These are phyloP conservation scores for Hemaris fuciformis DNA, from an alignment of 2,888 invertebrate species.

Conservation along the genomic window DNA sequence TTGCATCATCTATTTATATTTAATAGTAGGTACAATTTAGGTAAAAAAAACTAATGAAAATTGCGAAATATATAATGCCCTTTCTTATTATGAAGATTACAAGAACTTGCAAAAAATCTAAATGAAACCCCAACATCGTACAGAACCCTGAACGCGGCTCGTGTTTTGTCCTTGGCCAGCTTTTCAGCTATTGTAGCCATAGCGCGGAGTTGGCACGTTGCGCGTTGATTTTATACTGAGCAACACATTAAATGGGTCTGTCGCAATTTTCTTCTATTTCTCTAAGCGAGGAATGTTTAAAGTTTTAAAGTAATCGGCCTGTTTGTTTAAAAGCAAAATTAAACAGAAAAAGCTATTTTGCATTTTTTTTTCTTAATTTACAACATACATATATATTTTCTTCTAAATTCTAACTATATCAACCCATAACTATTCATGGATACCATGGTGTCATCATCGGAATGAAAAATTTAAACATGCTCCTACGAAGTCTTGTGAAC, in stretches of 20 bases:
- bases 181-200: slow-evolving; percentile 45
- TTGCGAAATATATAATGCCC: no score
- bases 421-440: no score
- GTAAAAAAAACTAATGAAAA: no score
- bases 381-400: no score
- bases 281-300: slow-evolving; percentile 8
- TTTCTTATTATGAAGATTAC: no score
- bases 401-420: no score
- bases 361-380: no score
- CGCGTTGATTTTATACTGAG: slow-evolving; percentile 47
- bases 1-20: no score
- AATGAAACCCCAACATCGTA: background rate
- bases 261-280: slow-evolving; percentile 13
- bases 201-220: slow-evolving; percentile 18
- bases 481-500: no score
- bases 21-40: no score
- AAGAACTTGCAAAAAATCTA: background rate
- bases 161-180: background rate
- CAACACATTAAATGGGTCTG: slow-evolving; percentile 43
- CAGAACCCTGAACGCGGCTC: background rate
- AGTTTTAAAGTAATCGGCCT: slow-evolving; percentile 6
- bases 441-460: no score
- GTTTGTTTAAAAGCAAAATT: background rate
- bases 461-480: no score
- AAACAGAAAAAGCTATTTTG: background rate